phyloP scores from a whole-genome alignment of 23 tunicate genomes.

The Corella eumyota region DNA sequence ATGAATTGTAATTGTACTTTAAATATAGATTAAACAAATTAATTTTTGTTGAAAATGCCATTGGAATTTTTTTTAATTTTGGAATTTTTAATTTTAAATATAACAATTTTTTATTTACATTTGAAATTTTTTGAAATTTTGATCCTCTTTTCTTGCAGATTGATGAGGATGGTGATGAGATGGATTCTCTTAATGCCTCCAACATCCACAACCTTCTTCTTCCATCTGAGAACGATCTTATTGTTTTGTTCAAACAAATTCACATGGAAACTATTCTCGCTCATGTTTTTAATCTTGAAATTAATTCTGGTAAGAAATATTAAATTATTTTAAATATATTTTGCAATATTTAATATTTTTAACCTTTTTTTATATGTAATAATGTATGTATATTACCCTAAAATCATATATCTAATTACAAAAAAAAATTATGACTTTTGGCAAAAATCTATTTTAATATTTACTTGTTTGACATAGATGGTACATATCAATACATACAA shows the following conservation, averaged over 20 bases:
- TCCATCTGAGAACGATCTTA: slow-evolving; percentile 73
- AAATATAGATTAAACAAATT: too few relatives aligned
- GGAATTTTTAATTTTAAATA: too few relatives aligned
- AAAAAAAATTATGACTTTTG: neutral
- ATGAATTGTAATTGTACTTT: too few relatives aligned
- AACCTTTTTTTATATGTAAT: neutral
- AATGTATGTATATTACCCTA: too few relatives aligned
- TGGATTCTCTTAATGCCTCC: slow-evolving; percentile 4
- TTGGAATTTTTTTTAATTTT: too few relatives aligned
- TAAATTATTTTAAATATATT: neutral
- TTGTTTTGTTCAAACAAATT: slow-evolving; percentile 67
- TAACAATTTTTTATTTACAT: too few relatives aligned
- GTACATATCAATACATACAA: slow-evolving; percentile 12
- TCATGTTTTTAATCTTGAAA: slow-evolving; percentile 22
- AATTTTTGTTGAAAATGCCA: too few relatives aligned
- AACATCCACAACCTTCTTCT: slow-evolving; percentile 9
- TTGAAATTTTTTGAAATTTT: too few relatives aligned
- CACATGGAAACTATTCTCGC: slow-evolving; percentile 53
- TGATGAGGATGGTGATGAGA: slow-evolving; percentile 79
- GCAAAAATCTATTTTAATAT: neutral
- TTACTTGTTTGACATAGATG: neutral
- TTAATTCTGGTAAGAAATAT: slow-evolving; percentile 3
- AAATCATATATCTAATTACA: too few relatives aligned
- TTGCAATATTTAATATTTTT: neutral
- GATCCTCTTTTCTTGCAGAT: too few relatives aligned